Conservation (phyloP, 2,888 invertebrate genomes). For the Melipona beecheii region DNA sequence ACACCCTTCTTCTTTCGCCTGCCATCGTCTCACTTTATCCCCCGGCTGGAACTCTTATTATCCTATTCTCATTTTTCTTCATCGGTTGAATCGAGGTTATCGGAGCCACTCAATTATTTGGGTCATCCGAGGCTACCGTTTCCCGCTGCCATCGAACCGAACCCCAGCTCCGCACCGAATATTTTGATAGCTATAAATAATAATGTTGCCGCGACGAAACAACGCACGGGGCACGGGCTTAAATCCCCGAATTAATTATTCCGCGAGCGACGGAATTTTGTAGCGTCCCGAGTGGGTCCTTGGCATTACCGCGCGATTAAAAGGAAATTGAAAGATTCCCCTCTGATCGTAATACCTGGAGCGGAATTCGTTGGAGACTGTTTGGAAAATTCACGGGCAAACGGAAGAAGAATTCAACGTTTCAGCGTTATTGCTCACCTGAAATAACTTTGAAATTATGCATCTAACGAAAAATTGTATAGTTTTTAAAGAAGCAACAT, state of each 20-base stretch:
- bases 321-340: neutral
- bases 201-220: slow-evolving; percentile 28
- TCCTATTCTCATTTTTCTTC: slow-evolving; percentile 63
- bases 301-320: neutral
- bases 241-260: slow-evolving; percentile 2
- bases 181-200: slow-evolving; percentile 53
- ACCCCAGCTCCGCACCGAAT: slow-evolving; percentile 10
- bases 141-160: slow-evolving; percentile 34
- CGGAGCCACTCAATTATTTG: slow-evolving; percentile 68
- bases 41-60: slow-evolving; percentile 47
- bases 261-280: neutral
- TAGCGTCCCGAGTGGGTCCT: neutral
- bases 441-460: too few relatives aligned
- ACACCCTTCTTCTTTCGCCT: slow-evolving; percentile 17
- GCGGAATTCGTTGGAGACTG: too few relatives aligned
- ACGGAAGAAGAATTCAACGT: too few relatives aligned
- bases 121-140: slow-evolving; percentile 55
- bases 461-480: too few relatives aligned
- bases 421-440: too few relatives aligned
- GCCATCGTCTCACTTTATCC: slow-evolving; percentile 30
- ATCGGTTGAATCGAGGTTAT: slow-evolving; percentile 63
- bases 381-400: too few relatives aligned
- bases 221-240: slow-evolving; percentile 3
- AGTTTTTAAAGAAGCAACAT: too few relatives aligned
- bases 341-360: too few relatives aligned